Conservation (phyloP, 2,888 invertebrate species). For the Sicus ferrugineus region DNA sequence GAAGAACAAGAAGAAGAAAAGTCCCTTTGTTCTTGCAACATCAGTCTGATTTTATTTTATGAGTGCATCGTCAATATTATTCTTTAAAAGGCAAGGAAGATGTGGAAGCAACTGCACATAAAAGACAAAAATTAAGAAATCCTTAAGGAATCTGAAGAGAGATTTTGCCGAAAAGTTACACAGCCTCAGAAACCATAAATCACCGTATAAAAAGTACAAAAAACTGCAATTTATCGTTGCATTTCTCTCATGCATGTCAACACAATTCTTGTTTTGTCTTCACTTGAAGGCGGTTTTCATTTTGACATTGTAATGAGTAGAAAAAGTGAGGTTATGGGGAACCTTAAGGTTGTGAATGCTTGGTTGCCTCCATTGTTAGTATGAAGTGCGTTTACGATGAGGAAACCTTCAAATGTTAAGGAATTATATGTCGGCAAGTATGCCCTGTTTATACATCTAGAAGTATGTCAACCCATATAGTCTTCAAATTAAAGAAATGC, state of each 20-base stretch:
- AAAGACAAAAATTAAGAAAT: not conserved
- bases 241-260: not conserved
- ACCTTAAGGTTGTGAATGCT: not conserved
- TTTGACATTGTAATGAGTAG: not conserved
- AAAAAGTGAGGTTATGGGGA: not conserved
- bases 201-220: not conserved
- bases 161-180: constrained; percentile 34
- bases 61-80: constrained; percentile 55
- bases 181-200: not conserved
- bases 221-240: not conserved
- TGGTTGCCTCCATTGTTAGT: not conserved
- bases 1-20: not conserved
- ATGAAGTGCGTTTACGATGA: too few species aligned
- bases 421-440: too few species aligned
- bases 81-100: constrained; percentile 37
- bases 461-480: too few species aligned
- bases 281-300: not conserved
- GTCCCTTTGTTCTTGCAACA: constrained; percentile 34
- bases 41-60: constrained; percentile 40
- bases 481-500: too few species aligned
- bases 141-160: constrained; percentile 44
- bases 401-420: too few species aligned
- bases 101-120: constrained; percentile 1
- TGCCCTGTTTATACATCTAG: too few species aligned
- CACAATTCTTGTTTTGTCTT: not conserved